Conservation (phyloP, 2,888 invertebrate genomes). For the Altica lythri region DNA sequence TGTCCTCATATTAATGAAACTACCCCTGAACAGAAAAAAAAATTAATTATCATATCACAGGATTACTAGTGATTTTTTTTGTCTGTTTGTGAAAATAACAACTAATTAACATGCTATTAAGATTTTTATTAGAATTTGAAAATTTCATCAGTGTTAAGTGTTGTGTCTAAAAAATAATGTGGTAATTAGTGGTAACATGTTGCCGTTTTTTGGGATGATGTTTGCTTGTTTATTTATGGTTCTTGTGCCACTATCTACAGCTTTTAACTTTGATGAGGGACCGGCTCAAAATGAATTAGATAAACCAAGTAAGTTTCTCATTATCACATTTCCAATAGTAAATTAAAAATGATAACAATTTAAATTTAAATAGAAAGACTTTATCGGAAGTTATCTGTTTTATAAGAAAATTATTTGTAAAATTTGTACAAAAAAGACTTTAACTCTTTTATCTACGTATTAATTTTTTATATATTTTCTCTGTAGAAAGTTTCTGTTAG, state of each 20-base stretch:
- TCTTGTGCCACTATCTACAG: constrained; percentile 58
- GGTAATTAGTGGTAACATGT: constrained; percentile 40
- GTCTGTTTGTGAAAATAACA: neutral
- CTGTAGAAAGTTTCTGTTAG: too few species aligned
- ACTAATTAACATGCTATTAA: neutral
- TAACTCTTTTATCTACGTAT: too few species aligned
- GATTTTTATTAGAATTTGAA: neutral
- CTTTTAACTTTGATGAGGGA: constrained; percentile 62
- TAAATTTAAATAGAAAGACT: too few species aligned
- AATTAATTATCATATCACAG: neutral
- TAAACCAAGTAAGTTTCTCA: constrained; percentile 65
- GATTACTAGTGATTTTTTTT: constrained; percentile 4
- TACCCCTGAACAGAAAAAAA: neutral
- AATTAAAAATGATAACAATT: too few species aligned
- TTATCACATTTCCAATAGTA: too few species aligned
- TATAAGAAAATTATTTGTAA: too few species aligned
- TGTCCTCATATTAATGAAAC: neutral
- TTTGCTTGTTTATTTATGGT: constrained; percentile 55
- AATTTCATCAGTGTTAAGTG: constrained; percentile 15
- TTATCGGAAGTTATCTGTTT: too few species aligned
- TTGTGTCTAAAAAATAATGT: constrained; percentile 24
- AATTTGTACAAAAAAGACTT: too few species aligned
- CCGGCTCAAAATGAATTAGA: constrained; percentile 66
- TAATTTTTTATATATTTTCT: too few species aligned
- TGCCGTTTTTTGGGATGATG: constrained; percentile 50